phyloP scores from a whole-genome alignment of 2,113 vertebrate species.

The Tragulus kanchil region DNA sequence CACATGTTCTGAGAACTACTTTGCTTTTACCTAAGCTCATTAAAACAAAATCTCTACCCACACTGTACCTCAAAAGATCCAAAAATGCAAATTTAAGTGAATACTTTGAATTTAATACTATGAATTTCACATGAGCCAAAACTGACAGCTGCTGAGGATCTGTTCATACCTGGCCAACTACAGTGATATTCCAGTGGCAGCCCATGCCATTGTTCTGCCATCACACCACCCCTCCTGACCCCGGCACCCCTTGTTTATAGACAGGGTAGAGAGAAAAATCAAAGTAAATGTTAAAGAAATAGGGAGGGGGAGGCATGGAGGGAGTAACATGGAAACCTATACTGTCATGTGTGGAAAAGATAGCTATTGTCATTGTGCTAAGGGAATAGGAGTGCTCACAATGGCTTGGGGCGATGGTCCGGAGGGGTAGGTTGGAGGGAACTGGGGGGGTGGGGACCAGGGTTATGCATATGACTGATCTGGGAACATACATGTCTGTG shows the following conservation, averaged over 20 bases:
- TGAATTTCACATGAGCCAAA: neutral
- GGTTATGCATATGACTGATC: too few relatives aligned
- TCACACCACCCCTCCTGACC: neutral
- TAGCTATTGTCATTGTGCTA: too few relatives aligned
- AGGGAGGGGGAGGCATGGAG: too few relatives aligned
- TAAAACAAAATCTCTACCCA: neutral
- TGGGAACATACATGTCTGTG: too few relatives aligned
- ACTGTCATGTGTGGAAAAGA: too few relatives aligned
- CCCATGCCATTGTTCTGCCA: neutral
- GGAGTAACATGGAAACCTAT: too few relatives aligned
- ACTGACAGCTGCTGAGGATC: neutral
- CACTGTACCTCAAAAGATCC: neutral
- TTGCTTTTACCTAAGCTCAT: neutral
- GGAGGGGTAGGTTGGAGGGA: too few relatives aligned
- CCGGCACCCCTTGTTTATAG: neutral
- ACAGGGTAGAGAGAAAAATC: neutral
- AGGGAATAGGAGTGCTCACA: too few relatives aligned
- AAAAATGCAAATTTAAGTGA: neutral
- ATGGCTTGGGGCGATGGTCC: too few relatives aligned
- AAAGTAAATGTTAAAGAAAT: neutral
- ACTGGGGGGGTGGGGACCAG: too few relatives aligned
- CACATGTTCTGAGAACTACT: neutral
- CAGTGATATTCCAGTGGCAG: neutral
- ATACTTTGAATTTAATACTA: neutral
- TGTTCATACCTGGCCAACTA: neutral